A percentile compares a stretch with the other conserved stretches of the same genome.
Conservation (phyloP, 2,797 vertebrate genomes). For the Oryzias sinensis region DNA sequence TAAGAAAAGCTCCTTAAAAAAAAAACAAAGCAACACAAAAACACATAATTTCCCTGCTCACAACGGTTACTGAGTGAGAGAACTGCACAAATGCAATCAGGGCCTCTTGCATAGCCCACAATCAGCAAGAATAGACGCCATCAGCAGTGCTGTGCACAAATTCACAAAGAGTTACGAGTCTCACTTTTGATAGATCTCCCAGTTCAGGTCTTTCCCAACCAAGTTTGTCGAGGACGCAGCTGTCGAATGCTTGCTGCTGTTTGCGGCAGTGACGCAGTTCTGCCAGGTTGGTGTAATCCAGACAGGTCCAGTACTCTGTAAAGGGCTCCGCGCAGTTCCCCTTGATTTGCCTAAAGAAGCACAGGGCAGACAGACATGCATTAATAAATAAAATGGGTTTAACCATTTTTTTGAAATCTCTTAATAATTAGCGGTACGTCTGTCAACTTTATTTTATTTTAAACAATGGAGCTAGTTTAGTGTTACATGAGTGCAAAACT, state of each 20-base stretch:
- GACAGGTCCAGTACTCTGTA: conserved; percentile 95
- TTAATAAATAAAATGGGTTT: conserved; percentile 14
- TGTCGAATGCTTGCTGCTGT: conserved; percentile 88
- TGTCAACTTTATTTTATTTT: conserved; percentile 3
- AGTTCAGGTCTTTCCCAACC: conserved; percentile 93
- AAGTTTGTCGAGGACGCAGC: conserved; percentile 92
- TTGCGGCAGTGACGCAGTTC: conserved; percentile 86
- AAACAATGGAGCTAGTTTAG: conserved; percentile 30
- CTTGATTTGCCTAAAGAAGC: conserved; percentile 86
- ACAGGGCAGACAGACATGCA: conserved; percentile 2
- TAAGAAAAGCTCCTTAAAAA: no score
- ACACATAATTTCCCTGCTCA: conserved; percentile 25
- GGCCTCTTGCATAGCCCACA: conserved; percentile 31
- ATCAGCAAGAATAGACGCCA: conserved; percentile 48
- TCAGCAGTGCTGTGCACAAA: conserved; percentile 26
- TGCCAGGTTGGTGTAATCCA: conserved; percentile 82
- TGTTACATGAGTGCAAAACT: conserved; percentile 24
- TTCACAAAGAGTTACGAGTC: conserved; percentile 18
- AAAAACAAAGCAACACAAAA: no score
- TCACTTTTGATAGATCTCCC: conserved; percentile 96
- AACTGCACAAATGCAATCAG: conserved; percentile 47
- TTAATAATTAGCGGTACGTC: conserved; percentile 56
- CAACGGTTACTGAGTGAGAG: not conserved
- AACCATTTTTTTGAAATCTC: conserved; percentile 60
- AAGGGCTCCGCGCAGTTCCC: conserved; percentile 91